phyloP scores from a whole-genome alignment of 2,797 vertebrate genomes.

The Pteronotus mesoamericanus region DNA sequence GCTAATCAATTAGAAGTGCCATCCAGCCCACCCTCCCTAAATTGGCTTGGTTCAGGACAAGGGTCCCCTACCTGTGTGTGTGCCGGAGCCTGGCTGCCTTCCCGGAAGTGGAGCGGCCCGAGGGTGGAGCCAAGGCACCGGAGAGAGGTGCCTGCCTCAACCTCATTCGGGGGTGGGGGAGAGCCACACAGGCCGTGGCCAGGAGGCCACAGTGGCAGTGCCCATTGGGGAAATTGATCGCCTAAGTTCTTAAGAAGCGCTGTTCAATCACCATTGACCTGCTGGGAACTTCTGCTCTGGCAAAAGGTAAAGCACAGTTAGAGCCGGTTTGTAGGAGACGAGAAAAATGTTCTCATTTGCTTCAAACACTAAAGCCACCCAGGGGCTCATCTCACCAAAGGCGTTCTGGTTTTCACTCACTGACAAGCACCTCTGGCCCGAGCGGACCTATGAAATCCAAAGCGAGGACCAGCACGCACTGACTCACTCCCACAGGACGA shows the following conservation, averaged over 20 bases:
- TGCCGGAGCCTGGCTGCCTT: background rate
- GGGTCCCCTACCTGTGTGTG: background rate
- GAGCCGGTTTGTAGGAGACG: background rate
- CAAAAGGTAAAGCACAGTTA: background rate
- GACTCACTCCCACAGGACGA: background rate
- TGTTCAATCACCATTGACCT: background rate
- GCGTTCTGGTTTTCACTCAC: background rate
- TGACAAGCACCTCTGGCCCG: background rate
- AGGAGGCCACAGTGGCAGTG: background rate
- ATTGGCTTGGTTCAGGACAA: background rate
- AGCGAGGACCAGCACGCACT: accelerated
- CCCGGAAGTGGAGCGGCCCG: background rate
- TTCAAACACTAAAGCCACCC: background rate
- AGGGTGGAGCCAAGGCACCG: background rate
- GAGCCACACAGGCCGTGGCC: background rate
- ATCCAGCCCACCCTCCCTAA: background rate
- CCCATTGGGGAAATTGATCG: background rate
- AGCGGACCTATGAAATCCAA: background rate
- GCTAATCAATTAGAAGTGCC: background rate
- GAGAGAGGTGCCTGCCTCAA: background rate
- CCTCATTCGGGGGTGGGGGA: background rate
- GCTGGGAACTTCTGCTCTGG: background rate
- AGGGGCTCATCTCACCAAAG: background rate
- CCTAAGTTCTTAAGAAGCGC: background rate
- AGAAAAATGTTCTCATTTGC: background rate